A percentile compares a stretch with the other conserved stretches of the same genome.
These are phyloP conservation scores for Hyppa rectilinea DNA, from an alignment of 2,888 invertebrate genomes.

Conservation along the genomic window DNA sequence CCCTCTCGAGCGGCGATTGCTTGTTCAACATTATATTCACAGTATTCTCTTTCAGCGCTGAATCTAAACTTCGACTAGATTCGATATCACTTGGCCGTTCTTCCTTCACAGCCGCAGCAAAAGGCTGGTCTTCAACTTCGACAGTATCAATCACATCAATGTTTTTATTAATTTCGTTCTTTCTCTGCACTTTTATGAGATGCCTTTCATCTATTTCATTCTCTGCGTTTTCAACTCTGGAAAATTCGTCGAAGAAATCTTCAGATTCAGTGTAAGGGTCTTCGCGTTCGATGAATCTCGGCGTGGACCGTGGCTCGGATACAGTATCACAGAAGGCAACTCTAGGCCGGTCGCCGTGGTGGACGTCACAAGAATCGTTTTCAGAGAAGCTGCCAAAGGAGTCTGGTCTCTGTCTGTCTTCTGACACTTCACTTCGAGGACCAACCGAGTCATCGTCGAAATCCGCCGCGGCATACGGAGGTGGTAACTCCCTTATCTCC, in stretches of 20 bases:
- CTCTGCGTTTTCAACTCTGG: slow-evolving; percentile 83
- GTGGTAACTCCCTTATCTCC: slow-evolving; percentile 90
- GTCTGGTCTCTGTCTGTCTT: slow-evolving; percentile 86
- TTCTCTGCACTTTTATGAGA: slow-evolving; percentile 85
- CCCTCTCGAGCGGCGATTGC: slow-evolving; percentile 74
- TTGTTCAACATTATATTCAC: slow-evolving; percentile 85
- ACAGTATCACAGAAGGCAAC: slow-evolving; percentile 84
- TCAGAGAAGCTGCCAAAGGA: slow-evolving; percentile 89
- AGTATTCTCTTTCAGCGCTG: slow-evolving; percentile 85
- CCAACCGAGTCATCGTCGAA: slow-evolving; percentile 88
- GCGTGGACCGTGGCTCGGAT: slow-evolving; percentile 86
- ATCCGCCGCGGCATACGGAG: slow-evolving; percentile 88
- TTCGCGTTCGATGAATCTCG: slow-evolving; percentile 87
- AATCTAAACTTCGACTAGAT: slow-evolving; percentile 82
- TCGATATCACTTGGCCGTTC: slow-evolving; percentile 80
- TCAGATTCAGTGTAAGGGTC: slow-evolving; percentile 87
- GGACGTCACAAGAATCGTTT: slow-evolving; percentile 87
- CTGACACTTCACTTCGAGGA: slow-evolving; percentile 87
- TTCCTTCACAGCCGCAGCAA: slow-evolving; percentile 73
- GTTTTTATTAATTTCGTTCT: slow-evolving; percentile 87
- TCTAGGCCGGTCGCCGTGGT: slow-evolving; percentile 78
- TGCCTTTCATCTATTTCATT: slow-evolving; percentile 86
- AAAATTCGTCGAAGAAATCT: slow-evolving; percentile 82
- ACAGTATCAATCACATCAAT: slow-evolving; percentile 79
- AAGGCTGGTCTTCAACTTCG: slow-evolving; percentile 74